phyloP scores from a whole-genome alignment of 2,888 invertebrate genomes.

The Euplagia quadripunctaria region DNA sequence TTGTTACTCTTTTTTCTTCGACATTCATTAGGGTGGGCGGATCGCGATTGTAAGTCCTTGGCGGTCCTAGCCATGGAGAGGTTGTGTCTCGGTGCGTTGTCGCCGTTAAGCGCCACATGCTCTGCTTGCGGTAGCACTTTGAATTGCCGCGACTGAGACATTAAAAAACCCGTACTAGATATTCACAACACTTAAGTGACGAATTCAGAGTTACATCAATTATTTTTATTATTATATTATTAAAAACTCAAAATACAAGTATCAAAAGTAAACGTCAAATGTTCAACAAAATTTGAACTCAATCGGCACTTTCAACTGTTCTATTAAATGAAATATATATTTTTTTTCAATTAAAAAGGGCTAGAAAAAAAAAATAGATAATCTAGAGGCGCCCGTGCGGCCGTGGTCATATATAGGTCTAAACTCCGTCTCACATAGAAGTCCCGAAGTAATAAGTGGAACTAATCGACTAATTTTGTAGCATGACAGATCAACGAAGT shows the following conservation, averaged over 20 bases:
- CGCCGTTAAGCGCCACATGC: conserved; percentile 22
- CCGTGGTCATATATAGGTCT: too few relatives aligned
- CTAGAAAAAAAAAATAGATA: neutral
- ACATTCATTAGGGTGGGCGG: conserved; percentile 39
- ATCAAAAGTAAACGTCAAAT: conserved; percentile 63
- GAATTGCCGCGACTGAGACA: conserved; percentile 62
- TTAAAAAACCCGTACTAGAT: conserved; percentile 37
- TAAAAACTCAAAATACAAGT: conserved; percentile 60
- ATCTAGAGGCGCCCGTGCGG: too few relatives aligned
- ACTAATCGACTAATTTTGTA: too few relatives aligned
- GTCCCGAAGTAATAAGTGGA: too few relatives aligned
- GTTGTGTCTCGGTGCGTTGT: conserved; percentile 32
- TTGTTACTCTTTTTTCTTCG: conserved; percentile 62
- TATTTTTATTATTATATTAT: too few relatives aligned
- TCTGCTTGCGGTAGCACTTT: conserved; percentile 36
- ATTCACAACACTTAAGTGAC: conserved; percentile 42
- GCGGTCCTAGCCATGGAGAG: conserved; percentile 46
- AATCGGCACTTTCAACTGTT: conserved; percentile 61
- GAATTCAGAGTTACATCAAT: conserved; percentile 28
- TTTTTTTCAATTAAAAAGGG: conserved; percentile 11
- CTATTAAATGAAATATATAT: conserved; percentile 37
- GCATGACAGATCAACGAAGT: too few relatives aligned
- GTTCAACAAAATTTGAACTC: conserved; percentile 13
- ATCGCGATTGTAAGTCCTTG: conserved; percentile 35
- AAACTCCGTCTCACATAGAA: too few relatives aligned